Evolutionary conservation across 2,797 vertebrate species (phyloP).

Genomic region (Siniperca obscura): DNA sequence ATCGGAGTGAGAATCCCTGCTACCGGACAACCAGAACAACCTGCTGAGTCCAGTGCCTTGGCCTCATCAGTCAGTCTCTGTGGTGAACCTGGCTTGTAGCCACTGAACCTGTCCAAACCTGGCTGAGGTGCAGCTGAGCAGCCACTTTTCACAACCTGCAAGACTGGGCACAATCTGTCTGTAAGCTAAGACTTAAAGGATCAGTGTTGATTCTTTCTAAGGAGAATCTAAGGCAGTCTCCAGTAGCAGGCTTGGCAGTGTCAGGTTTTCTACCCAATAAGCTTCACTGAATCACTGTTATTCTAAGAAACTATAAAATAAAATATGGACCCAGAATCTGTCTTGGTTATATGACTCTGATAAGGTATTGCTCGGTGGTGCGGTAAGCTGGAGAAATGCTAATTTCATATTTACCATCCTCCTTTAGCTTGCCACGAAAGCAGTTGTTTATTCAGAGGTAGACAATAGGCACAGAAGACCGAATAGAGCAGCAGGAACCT

Average conservation of each 20-base stretch:
- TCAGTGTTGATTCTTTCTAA: slow-evolving; percentile 1
- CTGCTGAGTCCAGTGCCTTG: slow-evolving; percentile 52
- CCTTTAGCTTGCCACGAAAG: slow-evolving; percentile 20
- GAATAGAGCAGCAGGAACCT: slow-evolving; percentile 26
- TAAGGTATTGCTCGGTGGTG: slow-evolving; percentile 56
- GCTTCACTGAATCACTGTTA: slow-evolving; percentile 31
- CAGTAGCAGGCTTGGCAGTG: background rate
- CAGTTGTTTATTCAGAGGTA: slow-evolving; percentile 17
- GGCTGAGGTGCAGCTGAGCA: slow-evolving; percentile 52
- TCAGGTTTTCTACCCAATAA: slow-evolving; percentile 26
- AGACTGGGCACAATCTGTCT: slow-evolving; percentile 20
- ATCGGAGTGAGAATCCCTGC: slow-evolving; percentile 42
- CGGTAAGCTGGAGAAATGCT: slow-evolving; percentile 48
- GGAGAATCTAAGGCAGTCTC: background rate
- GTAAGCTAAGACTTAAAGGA: slow-evolving; percentile 18
- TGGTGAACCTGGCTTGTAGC: slow-evolving; percentile 49
- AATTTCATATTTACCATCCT: slow-evolving; percentile 45
- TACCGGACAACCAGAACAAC: slow-evolving; percentile 37
- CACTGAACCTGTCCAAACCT: slow-evolving; percentile 50
- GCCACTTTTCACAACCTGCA: slow-evolving; percentile 47
- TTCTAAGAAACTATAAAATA: slow-evolving; percentile 46
- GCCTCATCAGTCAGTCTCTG: slow-evolving; percentile 40
- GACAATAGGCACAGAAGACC: slow-evolving; percentile 12
- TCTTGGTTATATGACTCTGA: slow-evolving; percentile 45
- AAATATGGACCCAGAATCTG: slow-evolving; percentile 33